phyloP scores from a whole-genome alignment of 2,797 vertebrate species.

The Phataginus tricuspis region DNA sequence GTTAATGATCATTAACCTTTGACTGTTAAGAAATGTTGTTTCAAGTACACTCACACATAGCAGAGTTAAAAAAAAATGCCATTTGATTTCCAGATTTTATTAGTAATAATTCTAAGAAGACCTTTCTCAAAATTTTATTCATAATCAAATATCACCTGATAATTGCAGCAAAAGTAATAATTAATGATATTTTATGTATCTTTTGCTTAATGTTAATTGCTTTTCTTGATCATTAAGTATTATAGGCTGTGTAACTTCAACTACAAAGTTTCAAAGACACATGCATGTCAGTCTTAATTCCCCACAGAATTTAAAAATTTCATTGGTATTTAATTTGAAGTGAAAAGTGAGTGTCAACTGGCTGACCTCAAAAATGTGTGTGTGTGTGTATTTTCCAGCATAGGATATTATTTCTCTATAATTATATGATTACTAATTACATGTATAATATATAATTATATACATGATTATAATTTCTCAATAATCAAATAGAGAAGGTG shows the following conservation, averaged over 20 bases:
- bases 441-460: not conserved
- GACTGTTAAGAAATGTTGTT: not conserved
- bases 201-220: constrained; percentile 38
- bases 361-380: not conserved
- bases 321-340: not conserved
- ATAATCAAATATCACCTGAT: not conserved
- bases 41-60: not conserved
- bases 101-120: not conserved
- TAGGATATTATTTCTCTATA: not conserved
- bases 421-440: constrained; percentile 5
- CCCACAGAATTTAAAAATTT: not conserved
- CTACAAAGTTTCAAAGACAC: not conserved
- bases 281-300: not conserved
- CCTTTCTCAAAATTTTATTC: constrained; percentile 21
- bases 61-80: not conserved
- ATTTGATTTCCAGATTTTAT: constrained; percentile 30
- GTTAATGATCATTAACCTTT: constrained; percentile 34
- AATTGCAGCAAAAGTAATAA: not conserved
- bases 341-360: not conserved
- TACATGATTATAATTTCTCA: not conserved
- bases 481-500: not conserved
- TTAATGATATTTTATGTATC: not conserved
- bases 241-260: not conserved
- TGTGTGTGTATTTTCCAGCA: not conserved
- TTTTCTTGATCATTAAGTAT: not conserved